These are phyloP conservation scores for Crotalus horridus DNA, from an alignment of 2,113 vertebrate genomes.

Conservation along the genomic window DNA sequence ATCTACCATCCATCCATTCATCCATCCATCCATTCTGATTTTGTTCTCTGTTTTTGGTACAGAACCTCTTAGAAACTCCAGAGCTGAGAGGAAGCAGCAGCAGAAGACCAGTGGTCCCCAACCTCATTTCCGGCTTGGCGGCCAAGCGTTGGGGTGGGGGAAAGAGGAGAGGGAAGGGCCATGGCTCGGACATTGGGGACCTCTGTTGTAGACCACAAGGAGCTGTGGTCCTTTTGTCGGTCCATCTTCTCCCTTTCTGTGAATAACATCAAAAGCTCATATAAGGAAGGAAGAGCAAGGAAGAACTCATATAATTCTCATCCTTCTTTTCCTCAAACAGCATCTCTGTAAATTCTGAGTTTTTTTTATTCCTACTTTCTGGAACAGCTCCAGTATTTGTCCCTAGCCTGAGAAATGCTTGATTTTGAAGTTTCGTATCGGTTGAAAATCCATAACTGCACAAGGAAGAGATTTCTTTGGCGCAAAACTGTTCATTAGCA, in stretches of 20 bases:
- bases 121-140: too few species aligned
- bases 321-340: background rate
- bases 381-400: too few species aligned
- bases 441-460: background rate
- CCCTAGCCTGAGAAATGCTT: background rate
- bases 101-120: too few species aligned
- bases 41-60: background rate
- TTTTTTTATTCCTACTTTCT: background rate
- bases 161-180: too few species aligned
- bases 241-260: background rate
- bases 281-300: background rate
- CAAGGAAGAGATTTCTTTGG: background rate
- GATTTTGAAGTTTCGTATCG: too few species aligned
- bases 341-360: background rate
- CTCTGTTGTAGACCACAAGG: background rate
- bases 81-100: background rate
- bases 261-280: background rate
- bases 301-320: background rate
- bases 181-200: background rate
- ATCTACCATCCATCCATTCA: background rate
- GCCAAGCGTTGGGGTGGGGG: too few species aligned
- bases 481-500: rapidly evolving
- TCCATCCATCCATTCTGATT: background rate
- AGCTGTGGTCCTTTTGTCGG: background rate
- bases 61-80: background rate